phyloP scores from a whole-genome alignment of 1,140 invertebrate species.

The Cheumatopsyche charites region DNA sequence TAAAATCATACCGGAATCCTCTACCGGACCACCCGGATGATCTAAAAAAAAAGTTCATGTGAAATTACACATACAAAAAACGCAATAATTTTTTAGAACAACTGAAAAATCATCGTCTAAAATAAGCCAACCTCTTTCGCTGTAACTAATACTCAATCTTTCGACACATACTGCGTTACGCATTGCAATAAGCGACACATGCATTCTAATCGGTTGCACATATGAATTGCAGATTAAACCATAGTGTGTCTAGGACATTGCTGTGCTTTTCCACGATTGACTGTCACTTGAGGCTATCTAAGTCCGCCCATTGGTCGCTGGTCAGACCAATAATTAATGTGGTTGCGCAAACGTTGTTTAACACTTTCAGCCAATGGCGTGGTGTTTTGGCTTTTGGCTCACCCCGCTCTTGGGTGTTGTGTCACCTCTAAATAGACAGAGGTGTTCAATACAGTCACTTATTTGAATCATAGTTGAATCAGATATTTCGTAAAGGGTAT shows the following conservation, averaged over 20 bases:
- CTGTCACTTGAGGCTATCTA: constrained; percentile 20
- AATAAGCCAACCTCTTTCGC: too few relatives aligned
- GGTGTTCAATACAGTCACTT: not conserved
- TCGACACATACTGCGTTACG: not conserved
- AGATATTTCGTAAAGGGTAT: too few relatives aligned
- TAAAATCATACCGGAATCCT: too few relatives aligned
- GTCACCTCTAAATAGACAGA: constrained; percentile 26
- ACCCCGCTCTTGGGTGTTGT: not conserved
- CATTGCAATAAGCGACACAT: not conserved
- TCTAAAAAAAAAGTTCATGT: too few relatives aligned
- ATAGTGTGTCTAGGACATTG: constrained; percentile 31
- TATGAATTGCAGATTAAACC: constrained; percentile 15
- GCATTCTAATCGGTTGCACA: not conserved
- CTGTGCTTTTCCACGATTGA: not conserved
- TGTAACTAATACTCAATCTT: too few relatives aligned
- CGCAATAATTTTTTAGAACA: too few relatives aligned
- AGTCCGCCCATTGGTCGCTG: constrained; percentile 16
- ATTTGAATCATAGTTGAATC: too few relatives aligned
- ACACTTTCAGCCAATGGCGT: constrained; percentile 29
- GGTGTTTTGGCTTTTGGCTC: not conserved
- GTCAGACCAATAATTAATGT: constrained; percentile 36
- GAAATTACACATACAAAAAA: too few relatives aligned
- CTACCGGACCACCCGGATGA: too few relatives aligned
- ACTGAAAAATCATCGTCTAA: too few relatives aligned
- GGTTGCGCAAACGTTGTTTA: constrained; percentile 14